phyloP scores from a whole-genome alignment of 2,113 vertebrate genomes.

The Carettochelys insculpta region DNA sequence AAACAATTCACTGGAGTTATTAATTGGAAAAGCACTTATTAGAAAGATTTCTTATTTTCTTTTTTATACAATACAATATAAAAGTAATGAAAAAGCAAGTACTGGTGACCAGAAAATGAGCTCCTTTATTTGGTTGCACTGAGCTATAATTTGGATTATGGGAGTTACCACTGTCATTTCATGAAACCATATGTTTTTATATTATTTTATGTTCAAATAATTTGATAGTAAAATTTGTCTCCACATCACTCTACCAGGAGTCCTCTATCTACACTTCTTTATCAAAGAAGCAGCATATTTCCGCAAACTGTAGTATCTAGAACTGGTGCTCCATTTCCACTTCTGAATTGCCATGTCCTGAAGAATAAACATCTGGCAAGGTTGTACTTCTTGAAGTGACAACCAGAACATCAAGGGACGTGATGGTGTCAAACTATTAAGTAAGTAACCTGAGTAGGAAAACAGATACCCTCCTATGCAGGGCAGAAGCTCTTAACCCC shows the following conservation, averaged over 20 bases:
- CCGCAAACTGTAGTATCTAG: neutral
- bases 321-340: neutral
- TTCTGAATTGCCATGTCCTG: neutral
- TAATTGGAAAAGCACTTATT: neutral
- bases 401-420: neutral
- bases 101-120: neutral
- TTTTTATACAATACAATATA: neutral
- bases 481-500: neutral
- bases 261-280: neutral
- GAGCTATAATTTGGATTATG: neutral
- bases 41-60: conserved; percentile 10
- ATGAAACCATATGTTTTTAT: neutral
- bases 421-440: neutral
- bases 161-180: neutral
- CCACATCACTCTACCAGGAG: neutral
- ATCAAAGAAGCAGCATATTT: neutral
- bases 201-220: neutral
- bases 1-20: conserved; percentile 1
- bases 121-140: neutral
- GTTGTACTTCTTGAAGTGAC: neutral
- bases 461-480: neutral
- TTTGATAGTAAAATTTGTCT: neutral
- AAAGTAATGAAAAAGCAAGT: conserved; percentile 33
- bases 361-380: neutral
- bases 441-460: neutral